A percentile compares a stretch with the other conserved stretches of the same genome.
Evolutionary conservation across 64 coral and sea anemone genomes (phyloP).

Genomic region (Pocillopora verrucosa): DNA sequence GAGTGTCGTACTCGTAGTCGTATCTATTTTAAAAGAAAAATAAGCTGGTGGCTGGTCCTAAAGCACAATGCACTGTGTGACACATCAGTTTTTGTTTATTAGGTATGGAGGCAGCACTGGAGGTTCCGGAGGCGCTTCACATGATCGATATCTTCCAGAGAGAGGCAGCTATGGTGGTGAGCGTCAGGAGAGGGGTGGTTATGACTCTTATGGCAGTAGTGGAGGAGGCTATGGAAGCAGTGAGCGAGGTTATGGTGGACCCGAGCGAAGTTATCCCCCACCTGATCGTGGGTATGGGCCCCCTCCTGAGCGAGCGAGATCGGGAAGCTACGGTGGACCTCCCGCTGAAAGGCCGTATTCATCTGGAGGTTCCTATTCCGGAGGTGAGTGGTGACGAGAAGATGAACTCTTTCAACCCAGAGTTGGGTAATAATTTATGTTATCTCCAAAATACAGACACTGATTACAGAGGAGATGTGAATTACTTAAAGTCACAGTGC

Average conservation of each 20-base stretch:
- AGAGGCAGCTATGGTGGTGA: conserved; percentile 44
- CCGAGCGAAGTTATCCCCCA: conserved; percentile 6
- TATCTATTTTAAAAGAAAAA: too few relatives aligned
- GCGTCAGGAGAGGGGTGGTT: conserved; percentile 51
- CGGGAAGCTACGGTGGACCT: conserved; percentile 32
- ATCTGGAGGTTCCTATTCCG: conserved; percentile 32
- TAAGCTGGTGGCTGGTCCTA: too few relatives aligned
- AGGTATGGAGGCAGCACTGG: conserved; percentile 43
- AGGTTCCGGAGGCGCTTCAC: conserved; percentile 9
- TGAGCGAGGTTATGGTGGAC: conserved; percentile 54
- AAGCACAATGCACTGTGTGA: too few relatives aligned
- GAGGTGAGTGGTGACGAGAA: conserved; percentile 1
- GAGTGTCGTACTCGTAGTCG: too few relatives aligned
- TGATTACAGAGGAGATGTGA: too few relatives aligned
- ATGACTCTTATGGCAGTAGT: conserved; percentile 30
- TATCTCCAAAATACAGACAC: too few relatives aligned
- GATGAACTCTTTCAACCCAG: too few relatives aligned
- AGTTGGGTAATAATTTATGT: too few relatives aligned
- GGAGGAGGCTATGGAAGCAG: conserved; percentile 22
- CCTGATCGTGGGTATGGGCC: conserved; percentile 68
- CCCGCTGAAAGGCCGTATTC: conserved; percentile 40
- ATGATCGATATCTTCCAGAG: conserved; percentile 33
- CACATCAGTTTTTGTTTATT: too few relatives aligned
- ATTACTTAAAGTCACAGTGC: too few relatives aligned
- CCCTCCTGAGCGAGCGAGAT: conserved; percentile 37